Base-by-base conservation (phyloP, 2,888 invertebrate species). In the Drosophila anomelani region DNA sequence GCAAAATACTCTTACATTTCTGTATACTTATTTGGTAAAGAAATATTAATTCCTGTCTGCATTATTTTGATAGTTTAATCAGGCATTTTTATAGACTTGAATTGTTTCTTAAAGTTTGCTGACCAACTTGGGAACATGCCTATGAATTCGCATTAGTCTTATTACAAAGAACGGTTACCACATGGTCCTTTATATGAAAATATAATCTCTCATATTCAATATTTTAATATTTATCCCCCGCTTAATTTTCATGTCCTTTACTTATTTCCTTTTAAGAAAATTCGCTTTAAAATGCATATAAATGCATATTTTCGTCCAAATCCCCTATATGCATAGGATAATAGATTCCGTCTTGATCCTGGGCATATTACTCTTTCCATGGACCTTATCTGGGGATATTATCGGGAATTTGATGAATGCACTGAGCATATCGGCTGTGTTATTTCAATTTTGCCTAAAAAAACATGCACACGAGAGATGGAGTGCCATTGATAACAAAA, bases 401-500 rank as follows among this genome's bases (percentile, higher is more conserved):
- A 64, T 75, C 69, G 51, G 68, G 58, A 68, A 74, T 60, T 75
- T 54, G 34, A 41, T 54, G 70, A 68, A 68, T 69, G 29, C 51
- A 53, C 68, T 57, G 4, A 26, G 64, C 41, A 57, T 49, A 57
- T 68, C 57, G 68, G 38, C 75, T 61, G 53, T 69, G 69, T 61
- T 75, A 75, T 82, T 82, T 75, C 63, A 76, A 77, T 70, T 75
- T 77, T 68, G 77, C 64, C 71, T 75, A 55, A 76, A 77, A 76
- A 69, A 60, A 76, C 75, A 58, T 59, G 38, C 26, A 63, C 39
- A 59, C 36, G 51, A 38, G 20, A 36, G 51, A 51, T 61, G 68
- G 77, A 83, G 49, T 15, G 62, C 75, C 66, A 83, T 78, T 76
- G 85, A 85, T 85, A 85, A 84, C 75, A 84, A 88, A 76, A 64